Conservation (phyloP, 2,888 invertebrate genomes). For the Aphodius granarius region DNA sequence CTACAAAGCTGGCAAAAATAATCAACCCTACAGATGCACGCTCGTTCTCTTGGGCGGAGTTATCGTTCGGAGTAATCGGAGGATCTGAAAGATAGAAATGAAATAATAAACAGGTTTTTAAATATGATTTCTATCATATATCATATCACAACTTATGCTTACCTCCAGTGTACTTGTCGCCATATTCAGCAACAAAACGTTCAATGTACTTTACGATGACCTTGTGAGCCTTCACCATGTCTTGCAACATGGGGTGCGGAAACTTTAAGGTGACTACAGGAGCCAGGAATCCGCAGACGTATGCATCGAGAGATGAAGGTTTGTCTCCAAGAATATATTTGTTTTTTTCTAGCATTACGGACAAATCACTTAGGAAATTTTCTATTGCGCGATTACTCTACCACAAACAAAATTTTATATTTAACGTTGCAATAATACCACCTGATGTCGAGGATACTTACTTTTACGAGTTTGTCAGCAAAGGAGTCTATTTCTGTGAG, state of each 20-base stretch:
- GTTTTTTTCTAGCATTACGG: constrained; percentile 11
- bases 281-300: constrained; percentile 24
- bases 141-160: not conserved
- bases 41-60: constrained; percentile 15
- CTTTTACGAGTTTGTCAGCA: not conserved
- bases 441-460: not conserved
- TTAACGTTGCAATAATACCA: not conserved
- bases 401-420: not conserved
- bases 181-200: constrained; percentile 29
- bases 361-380: constrained; percentile 14
- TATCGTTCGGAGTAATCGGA: not conserved
- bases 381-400: constrained; percentile 18
- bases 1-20: constrained; percentile 21
- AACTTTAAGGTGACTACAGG: constrained; percentile 21
- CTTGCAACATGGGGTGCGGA: constrained; percentile 15
- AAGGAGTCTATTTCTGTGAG: constrained; percentile 4
- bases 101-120: not conserved
- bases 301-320: constrained; percentile 21
- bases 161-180: constrained; percentile 18
- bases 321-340: constrained; percentile 19
- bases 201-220: constrained; percentile 31
- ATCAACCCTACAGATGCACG: constrained; percentile 20
- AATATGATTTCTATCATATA: too few species aligned
- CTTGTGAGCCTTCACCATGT: constrained; percentile 12
- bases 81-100: constrained; percentile 10